Conservation (phyloP, 2,797 vertebrate species). For the Poeciliopsis gracilis region DNA sequence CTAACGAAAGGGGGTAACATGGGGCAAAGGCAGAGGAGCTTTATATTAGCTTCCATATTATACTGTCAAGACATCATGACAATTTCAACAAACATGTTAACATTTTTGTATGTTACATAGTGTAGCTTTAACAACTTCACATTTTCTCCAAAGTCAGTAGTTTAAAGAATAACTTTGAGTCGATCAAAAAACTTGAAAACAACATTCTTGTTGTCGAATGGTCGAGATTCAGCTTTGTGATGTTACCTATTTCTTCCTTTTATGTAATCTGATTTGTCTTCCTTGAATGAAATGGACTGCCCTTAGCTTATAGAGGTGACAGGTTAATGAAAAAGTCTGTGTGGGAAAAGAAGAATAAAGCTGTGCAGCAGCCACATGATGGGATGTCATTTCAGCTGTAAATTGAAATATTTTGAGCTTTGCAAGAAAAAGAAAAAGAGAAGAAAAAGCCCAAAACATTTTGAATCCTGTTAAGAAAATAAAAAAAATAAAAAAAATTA, state of each 20-base stretch:
- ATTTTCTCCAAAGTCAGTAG: background rate
- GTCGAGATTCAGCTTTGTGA: constrained; percentile 15
- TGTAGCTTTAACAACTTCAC: background rate
- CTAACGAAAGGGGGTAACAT: too few relatives aligned
- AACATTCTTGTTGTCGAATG: constrained; percentile 21
- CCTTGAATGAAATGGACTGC: constrained; percentile 45
- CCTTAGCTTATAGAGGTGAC: constrained; percentile 41
- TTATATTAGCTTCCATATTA: too few relatives aligned
- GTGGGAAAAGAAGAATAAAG: background rate
- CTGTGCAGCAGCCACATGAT: background rate
- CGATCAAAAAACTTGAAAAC: constrained; percentile 18
- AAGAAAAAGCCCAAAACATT: background rate
- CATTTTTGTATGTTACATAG: too few relatives aligned
- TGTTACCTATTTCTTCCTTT: constrained; percentile 29
- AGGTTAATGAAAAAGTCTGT: constrained; percentile 52
- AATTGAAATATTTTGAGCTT: background rate
- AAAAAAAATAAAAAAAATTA: too few relatives aligned
- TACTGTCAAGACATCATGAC: too few relatives aligned
- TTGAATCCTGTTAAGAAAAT: background rate
- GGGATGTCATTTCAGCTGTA: background rate
- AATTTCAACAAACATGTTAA: too few relatives aligned
- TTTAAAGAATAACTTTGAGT: background rate
- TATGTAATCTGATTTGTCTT: constrained; percentile 27
- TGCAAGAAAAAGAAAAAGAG: background rate
- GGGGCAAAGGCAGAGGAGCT: too few relatives aligned